Percentiles rank a stretch among this genome's conserved stretches.
Conservation (phyloP, 2,113 vertebrate genomes). For the Pterocles burchelli region DNA sequence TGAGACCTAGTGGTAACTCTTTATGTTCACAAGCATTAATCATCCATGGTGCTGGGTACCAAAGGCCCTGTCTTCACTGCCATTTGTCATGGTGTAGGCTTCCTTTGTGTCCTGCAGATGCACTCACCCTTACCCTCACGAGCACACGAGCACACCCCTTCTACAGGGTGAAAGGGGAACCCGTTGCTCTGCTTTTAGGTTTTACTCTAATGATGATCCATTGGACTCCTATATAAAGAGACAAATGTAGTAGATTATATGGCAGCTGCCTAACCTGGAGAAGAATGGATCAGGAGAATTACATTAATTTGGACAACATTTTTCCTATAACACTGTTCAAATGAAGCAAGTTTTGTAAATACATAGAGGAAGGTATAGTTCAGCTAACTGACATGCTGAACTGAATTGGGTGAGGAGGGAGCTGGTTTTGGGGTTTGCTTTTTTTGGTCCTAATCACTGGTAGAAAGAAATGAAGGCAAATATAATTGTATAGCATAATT, state of each 20-base stretch:
- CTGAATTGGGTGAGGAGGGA: rapidly evolving
- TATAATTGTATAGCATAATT: not conserved
- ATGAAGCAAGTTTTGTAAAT: not conserved
- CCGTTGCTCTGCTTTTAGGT: not conserved
- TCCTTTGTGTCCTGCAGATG: not conserved
- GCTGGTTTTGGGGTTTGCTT: rapidly evolving
- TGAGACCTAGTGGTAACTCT: not conserved
- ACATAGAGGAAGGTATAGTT: not conserved
- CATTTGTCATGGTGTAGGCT: conserved; percentile 16
- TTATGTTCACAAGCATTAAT: conserved; percentile 46
- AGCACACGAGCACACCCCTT: not conserved
- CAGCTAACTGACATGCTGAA: not conserved
- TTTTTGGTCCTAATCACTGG: not conserved
- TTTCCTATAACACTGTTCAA: not conserved
- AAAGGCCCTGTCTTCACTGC: not conserved
- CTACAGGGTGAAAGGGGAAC: not conserved
- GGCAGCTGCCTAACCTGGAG: not conserved
- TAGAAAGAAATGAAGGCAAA: not conserved
- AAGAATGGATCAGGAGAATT: not conserved
- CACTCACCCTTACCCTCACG: not conserved
- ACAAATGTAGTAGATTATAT: not conserved
- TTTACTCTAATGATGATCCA: not conserved
- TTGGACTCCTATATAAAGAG: not conserved
- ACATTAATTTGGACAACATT: not conserved
- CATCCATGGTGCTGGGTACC: not conserved